phyloP scores from a whole-genome alignment of 2,797 vertebrate species.

The Onychomys torridus region DNA sequence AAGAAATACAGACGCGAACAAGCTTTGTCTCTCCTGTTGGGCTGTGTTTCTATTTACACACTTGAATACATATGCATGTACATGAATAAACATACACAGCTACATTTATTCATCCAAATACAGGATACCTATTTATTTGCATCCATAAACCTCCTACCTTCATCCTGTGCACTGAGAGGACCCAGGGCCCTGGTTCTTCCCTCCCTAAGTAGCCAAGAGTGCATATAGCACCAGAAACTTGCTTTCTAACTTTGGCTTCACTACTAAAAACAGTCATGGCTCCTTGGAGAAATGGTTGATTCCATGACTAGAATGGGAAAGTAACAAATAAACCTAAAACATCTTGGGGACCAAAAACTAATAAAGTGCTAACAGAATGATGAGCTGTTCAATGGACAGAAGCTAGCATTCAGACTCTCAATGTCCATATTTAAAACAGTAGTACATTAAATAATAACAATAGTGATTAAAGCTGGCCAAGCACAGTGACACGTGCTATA shows the following conservation, averaged over 20 bases:
- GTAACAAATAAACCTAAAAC: neutral
- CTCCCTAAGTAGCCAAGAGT: neutral
- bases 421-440: neutral
- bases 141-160: neutral
- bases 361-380: slow-evolving; percentile 6
- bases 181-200: neutral
- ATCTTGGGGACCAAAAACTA: neutral
- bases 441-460: neutral
- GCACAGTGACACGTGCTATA: neutral
- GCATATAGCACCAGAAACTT: neutral
- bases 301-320: neutral
- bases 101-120: neutral
- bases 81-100: neutral
- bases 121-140: neutral
- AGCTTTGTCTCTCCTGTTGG: too few species aligned
- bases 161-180: neutral
- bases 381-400: neutral
- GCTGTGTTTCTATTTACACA: neutral
- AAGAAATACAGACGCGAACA: neutral
- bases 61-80: neutral
- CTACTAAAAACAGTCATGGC: neutral
- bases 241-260: neutral
- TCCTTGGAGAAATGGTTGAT: neutral
- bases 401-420: neutral
- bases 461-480: neutral